Evolutionary conservation across 2,113 vertebrate species (phyloP).

Genomic region (Pollachius pollachius): DNA sequence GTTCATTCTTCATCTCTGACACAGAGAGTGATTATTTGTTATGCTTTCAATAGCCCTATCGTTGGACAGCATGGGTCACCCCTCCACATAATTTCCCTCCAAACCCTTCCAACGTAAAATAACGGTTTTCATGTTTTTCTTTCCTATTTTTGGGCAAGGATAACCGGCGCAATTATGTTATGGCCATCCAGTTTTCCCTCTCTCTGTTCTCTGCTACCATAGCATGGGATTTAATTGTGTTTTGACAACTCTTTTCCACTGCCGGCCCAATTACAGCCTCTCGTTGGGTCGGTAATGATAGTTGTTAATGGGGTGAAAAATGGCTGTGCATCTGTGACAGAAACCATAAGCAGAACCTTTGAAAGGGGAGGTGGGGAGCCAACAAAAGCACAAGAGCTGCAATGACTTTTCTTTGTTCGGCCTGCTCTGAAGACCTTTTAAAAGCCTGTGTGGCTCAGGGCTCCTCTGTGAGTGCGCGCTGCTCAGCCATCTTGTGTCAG

Average conservation of each 20-base stretch:
- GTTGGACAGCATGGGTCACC: slow-evolving; percentile 49
- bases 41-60: slow-evolving; percentile 67
- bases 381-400: slow-evolving; percentile 64
- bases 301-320: slow-evolving; percentile 76
- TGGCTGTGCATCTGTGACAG: slow-evolving; percentile 69
- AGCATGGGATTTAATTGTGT: slow-evolving; percentile 76
- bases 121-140: slow-evolving; percentile 76
- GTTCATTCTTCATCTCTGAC: slow-evolving; percentile 65
- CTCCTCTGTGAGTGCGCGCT: slow-evolving; percentile 27
- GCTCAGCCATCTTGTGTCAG: slow-evolving; percentile 43
- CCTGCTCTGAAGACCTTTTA: not conserved
- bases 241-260: slow-evolving; percentile 76
- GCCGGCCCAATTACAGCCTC: slow-evolving; percentile 74
- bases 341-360: slow-evolving; percentile 73
- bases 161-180: slow-evolving; percentile 63
- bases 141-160: slow-evolving; percentile 74
- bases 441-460: slow-evolving; percentile 24
- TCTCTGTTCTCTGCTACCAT: slow-evolving; percentile 62
- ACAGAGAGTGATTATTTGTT: slow-evolving; percentile 66
- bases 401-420: slow-evolving; percentile 58
- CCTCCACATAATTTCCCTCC: slow-evolving; percentile 60
- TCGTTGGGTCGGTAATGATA: slow-evolving; percentile 73
- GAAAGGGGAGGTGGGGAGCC: slow-evolving; percentile 54
- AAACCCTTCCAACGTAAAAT: slow-evolving; percentile 67
- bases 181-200: slow-evolving; percentile 51